Base-by-base conservation (phyloP, 2,113 vertebrate genomes). In the Neodon shergylaensis region DNA sequence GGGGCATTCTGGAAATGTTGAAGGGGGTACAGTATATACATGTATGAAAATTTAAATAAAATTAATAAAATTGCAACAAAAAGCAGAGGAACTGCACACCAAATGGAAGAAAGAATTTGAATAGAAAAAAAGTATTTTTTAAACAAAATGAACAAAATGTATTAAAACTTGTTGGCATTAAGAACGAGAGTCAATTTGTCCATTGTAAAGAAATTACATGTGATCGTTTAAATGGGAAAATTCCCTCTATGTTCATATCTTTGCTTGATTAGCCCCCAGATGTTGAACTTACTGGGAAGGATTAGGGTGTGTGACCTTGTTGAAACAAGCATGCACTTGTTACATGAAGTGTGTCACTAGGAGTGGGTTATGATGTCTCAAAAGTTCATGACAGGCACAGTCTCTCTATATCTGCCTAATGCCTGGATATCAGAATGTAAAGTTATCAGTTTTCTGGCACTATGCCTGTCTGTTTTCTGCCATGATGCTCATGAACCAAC, bases 391-490 rank as follows among this genome's bases (percentile, higher is more conserved):
- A 22, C 6, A 9, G 17, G 2, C 4, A 9, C 33, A 22, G 19
- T 21, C 49, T 54, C 49, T 79, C 47, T 36, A 36, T n/a, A 21
- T 81, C 49, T 81, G 78, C 19, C 52, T n/a, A 11, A 21, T 81
- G 33, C 78, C 49, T 81, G 49, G n/a, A 81, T 49, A 54, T n/a
- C 36, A 58, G 19, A 5, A 81, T 58, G 3, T n/a, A n/a, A 81
- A 54, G 2, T 81, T n/a, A 10, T n/a, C 9, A n/a, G 52, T 21
- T 21, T 1, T 58, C 36, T 58, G 8, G 2, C 4, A 58, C 19
- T 11, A 14, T 7, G 10, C 17, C 5, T 22, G 3, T 6, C 19
- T 58, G 49, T 1, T 24, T n/a, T 12, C 19, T 54, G 1, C 19
- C 22, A 24, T 54, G 49, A 58, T 54, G 49, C 5, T 81, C 33